A percentile compares a stretch with the other conserved stretches of the same genome.
Evolutionary conservation across 2,888 invertebrate species (phyloP).

Genomic region (Deilephila porcellus): DNA sequence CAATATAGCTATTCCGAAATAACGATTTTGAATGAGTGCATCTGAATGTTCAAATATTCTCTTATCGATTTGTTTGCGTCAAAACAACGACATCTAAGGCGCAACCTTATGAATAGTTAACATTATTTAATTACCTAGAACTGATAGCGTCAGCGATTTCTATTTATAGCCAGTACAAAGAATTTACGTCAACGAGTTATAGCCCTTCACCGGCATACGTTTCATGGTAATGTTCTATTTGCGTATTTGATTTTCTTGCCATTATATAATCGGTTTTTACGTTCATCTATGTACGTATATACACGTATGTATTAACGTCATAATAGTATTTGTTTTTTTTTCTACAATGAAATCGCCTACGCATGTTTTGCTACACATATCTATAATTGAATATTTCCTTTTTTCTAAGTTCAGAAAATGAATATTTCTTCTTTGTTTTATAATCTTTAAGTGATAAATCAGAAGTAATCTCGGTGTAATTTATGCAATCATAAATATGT

Average conservation of each 20-base stretch:
- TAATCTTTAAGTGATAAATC: no score
- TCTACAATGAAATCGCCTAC: neutral
- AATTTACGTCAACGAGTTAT: constrained; percentile 23
- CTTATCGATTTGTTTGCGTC: neutral
- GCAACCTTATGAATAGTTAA: neutral
- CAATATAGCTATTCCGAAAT: neutral
- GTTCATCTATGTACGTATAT: constrained; percentile 1
- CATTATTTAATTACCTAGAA: constrained; percentile 26
- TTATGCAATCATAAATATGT: no score
- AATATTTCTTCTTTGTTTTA: no score
- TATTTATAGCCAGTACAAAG: neutral
- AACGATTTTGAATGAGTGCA: neutral
- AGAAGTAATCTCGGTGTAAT: no score
- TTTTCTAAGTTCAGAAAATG: no score
- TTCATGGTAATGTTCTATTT: constrained; percentile 16
- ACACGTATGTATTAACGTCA: neutral
- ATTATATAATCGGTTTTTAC: constrained; percentile 24
- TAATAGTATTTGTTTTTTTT: neutral
- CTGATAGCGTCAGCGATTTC: constrained; percentile 25
- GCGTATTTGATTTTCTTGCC: constrained; percentile 3
- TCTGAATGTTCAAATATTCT: neutral
- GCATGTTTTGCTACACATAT: neutral
- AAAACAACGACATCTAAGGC: neutral
- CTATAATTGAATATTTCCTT: no score
- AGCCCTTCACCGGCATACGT: constrained; percentile 12